Evolutionary conservation across 1,140 invertebrate genomes (phyloP).

Genomic region (Trypoxylus dichotomus): DNA sequence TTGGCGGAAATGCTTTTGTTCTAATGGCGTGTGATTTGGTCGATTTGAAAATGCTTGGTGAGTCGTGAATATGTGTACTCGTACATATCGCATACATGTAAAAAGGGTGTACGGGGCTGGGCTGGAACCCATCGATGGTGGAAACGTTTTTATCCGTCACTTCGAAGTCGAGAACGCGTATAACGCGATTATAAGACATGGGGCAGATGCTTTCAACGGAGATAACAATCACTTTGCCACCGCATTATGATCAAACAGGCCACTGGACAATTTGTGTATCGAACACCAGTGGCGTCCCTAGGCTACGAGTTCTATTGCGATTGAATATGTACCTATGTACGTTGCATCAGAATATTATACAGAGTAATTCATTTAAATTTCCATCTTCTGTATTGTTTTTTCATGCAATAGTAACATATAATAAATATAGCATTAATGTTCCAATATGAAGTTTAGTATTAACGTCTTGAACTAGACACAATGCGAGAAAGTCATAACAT

Average conservation of each 20-base stretch:
- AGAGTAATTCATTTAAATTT: too few relatives aligned
- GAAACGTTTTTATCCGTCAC: constrained; percentile 39
- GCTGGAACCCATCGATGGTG: neutral
- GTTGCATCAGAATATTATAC: too few relatives aligned
- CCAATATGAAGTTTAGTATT: too few relatives aligned
- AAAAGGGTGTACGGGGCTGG: neutral
- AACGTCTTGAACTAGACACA: too few relatives aligned
- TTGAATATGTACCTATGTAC: neutral
- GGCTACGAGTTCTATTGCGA: neutral
- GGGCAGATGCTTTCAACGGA: constrained; percentile 36
- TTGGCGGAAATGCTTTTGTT: constrained; percentile 30
- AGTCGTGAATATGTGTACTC: constrained; percentile 21
- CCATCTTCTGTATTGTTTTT: too few relatives aligned
- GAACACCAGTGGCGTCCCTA: constrained; percentile 9
- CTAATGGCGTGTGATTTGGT: constrained; percentile 22
- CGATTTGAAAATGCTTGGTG: constrained; percentile 24
- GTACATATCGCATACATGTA: constrained; percentile 25
- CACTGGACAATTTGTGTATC: constrained; percentile 33
- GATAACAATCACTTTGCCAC: constrained; percentile 38
- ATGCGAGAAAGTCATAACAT: too few relatives aligned
- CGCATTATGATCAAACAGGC: constrained; percentile 37
- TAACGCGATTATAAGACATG: constrained; percentile 38
- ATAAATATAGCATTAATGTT: too few relatives aligned
- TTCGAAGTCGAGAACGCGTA: constrained; percentile 39
- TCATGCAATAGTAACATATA: too few relatives aligned